Evolutionary conservation across 2,797 vertebrate species (phyloP), one percentile per base, ranked within the genome.

Genomic region (Pangasius larnaudii): DNA sequence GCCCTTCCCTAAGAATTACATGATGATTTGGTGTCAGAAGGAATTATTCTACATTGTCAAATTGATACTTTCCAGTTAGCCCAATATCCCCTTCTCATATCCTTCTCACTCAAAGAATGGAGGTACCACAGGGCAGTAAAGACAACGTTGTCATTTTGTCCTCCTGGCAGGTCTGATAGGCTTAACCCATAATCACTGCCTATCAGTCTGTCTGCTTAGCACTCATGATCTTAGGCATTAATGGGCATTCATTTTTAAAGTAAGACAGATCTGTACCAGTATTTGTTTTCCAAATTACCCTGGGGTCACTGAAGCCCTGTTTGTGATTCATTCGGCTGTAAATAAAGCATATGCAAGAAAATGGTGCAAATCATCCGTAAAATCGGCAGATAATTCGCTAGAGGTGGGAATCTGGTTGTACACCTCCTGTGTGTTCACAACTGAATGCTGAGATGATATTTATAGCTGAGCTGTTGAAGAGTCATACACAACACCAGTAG

Each of bases 361-460:
- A 79, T 78, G 88, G 30, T 61, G 61, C 36, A 59, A 79, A 84
- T 84, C 88, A 87, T 61, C 80, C 53, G 13, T 89, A 84, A 87
- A 89, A 89, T 71, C 75, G 33, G 19, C 53, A 14, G n/a, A 87
- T 87, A 71, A 87, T 85, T 87, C 58, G 9, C 88, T 79, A 27
- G 71, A 86, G 59, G 61, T 58, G 24, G 42, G 51, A 87, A 89
- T 63, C n/a, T 86, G 74, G 61, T 42, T 58, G 63, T 87, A 16
- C 87, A 61, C 39, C 74, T 59, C 30, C 63, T 51, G 80, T 84
- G 81, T 87, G 78, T 85, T 87, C 56, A 84, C 81, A 89, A 75
- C 63, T 80, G 81, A 77, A 58, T 5, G 69, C 77, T 86, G 59
- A 87, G 51, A 80, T 69, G 85, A 69, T 89, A 87, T 84, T 87